A percentile compares a stretch with the other conserved stretches of the same genome.
phyloP scores from a whole-genome alignment of 2,113 vertebrate genomes.

The Tyrannus savana region DNA sequence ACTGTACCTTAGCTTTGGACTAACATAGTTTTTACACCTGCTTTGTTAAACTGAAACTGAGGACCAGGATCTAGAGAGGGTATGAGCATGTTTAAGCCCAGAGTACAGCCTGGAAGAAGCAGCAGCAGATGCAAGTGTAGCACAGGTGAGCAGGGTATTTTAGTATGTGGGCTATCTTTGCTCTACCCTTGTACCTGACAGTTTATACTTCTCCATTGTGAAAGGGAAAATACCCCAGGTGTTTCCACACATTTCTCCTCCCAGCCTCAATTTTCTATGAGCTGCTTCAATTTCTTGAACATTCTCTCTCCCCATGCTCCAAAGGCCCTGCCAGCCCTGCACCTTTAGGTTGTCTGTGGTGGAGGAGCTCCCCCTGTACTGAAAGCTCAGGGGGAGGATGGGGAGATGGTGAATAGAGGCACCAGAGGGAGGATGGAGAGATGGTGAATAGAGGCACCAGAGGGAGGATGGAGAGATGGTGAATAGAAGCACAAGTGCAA shows the following conservation, averaged over 20 bases:
- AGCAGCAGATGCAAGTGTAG: background rate
- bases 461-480: background rate
- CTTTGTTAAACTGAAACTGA: background rate
- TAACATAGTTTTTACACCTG: background rate
- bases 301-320: background rate
- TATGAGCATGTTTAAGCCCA: background rate
- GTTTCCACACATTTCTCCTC: background rate
- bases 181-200: background rate
- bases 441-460: background rate
- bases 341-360: background rate
- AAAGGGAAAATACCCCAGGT: fast-evolving
- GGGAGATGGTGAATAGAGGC: background rate
- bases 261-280: background rate
- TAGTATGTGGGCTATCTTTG: background rate
- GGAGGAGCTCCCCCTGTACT: background rate
- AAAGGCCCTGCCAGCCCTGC: background rate
- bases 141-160: background rate
- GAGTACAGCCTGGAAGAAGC: background rate
- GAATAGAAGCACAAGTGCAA: background rate
- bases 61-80: background rate
- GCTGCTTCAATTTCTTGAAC: background rate
- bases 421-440: background rate
- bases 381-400: background rate
- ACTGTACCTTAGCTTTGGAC: background rate
- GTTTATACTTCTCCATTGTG: background rate